Conservation (phyloP, 2,797 vertebrate species). For the Catamblyrhynchus diadema region DNA sequence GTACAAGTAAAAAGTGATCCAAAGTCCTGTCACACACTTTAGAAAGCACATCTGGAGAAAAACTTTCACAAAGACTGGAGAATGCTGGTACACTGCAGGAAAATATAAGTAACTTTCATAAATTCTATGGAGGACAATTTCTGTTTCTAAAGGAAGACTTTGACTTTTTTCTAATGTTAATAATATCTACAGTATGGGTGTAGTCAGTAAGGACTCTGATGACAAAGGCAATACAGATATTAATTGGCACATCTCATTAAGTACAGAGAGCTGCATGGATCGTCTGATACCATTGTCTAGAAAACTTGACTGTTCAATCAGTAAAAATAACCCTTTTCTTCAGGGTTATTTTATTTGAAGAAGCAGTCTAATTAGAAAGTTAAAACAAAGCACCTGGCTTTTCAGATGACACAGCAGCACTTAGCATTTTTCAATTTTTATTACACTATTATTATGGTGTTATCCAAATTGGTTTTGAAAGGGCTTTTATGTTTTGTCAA, state of each 20-base stretch:
- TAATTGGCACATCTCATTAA: background rate
- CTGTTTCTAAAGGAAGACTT: background rate
- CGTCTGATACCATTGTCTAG: background rate
- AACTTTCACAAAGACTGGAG: background rate
- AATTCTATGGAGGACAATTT: background rate
- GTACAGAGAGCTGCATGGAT: background rate
- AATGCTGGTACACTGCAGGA: background rate
- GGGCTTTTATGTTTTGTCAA: background rate
- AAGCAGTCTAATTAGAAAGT: background rate
- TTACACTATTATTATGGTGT: background rate
- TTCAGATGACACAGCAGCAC: background rate
- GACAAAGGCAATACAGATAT: background rate
- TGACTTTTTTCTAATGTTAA: background rate
- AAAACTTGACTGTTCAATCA: background rate
- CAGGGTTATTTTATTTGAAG: background rate
- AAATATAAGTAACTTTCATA: background rate
- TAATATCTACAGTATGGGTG: no score
- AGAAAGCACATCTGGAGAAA: background rate
- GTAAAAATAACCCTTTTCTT: background rate
- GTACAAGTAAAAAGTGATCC: background rate
- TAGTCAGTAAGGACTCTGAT: background rate
- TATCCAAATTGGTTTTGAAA: background rate
- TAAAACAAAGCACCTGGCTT: background rate
- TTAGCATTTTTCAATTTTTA: background rate
- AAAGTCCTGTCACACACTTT: no score